These are phyloP conservation scores for Catalaphyllia jardinei DNA, from an alignment of 64 coral and sea anemone species.

Conservation along the genomic window DNA sequence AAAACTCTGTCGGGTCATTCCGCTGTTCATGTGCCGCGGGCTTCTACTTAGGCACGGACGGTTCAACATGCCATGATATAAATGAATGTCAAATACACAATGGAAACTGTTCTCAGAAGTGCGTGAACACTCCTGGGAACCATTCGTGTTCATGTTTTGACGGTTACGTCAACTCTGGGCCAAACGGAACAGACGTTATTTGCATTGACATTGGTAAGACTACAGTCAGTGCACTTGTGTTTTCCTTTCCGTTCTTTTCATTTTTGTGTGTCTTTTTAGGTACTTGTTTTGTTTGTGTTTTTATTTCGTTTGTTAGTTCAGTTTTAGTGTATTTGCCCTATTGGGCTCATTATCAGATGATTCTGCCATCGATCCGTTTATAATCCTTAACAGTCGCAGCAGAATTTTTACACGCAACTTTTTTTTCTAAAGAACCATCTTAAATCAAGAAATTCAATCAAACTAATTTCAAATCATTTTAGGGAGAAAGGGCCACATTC, in stretches of 20 bases:
- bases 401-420: too few relatives aligned
- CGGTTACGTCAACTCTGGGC: slow-evolving; percentile 59
- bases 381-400: too few relatives aligned
- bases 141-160: slow-evolving; percentile 69
- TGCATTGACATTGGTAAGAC: slow-evolving; percentile 80
- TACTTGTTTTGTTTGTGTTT: background rate
- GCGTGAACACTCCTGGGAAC: slow-evolving; percentile 68
- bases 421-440: too few relatives aligned
- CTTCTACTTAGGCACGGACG: slow-evolving; percentile 62
- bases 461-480: too few relatives aligned
- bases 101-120: slow-evolving; percentile 76
- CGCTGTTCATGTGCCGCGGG: slow-evolving; percentile 79
- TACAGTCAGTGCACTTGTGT: background rate
- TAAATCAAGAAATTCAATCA: too few relatives aligned
- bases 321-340: too few relatives aligned
- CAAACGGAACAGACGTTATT: slow-evolving; percentile 68
- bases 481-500: too few relatives aligned
- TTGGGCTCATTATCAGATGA: too few relatives aligned
- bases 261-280: background rate
- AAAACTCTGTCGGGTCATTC: slow-evolving; percentile 90
- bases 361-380: too few relatives aligned
- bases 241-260: background rate
- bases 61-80: slow-evolving; percentile 71
- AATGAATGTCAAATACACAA: slow-evolving; percentile 79
- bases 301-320: too few relatives aligned